Evolutionary conservation across 2,888 invertebrate species (phyloP), one percentile per base, ranked within the genome.

Genomic region (Furcula furcula): DNA sequence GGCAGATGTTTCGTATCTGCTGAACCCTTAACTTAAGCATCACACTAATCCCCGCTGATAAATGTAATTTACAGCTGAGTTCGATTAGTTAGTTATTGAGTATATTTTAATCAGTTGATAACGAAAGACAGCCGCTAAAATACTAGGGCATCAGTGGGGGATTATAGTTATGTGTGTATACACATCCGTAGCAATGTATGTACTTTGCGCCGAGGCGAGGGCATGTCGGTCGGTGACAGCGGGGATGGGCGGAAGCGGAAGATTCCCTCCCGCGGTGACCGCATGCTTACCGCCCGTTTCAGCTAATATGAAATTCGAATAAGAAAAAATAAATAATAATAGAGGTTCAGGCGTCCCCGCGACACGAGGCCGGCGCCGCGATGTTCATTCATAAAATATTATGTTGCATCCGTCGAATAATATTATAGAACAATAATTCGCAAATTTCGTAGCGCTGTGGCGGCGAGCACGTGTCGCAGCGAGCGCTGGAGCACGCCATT

Each of bases 351-450:
- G n/a, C 4, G 22, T 11, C 10, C 9, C 9, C 3, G 21, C 22
- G 11, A 16, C 22, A 11, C 11, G 4, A 6, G 10, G 11, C 11
- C n/a, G 12, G 23, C 23, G 10, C 21, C 21, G 9, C 21, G 21
- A 20, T 6, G 29, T 36, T 48, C 57, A 61, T 63, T 63, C 63
- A 63, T 61, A 49, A 52, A 53, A 42, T 22, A 23, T 23, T 34
- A 46, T 37, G 41, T 55, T 35, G 44, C 55, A 51, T 62, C 53
- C 55, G 50, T 52, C 36, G 28, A 44, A 46, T 29, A 52, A 44
- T 53, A 55, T 57, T 23, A 23, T 23, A 61, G 47, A 49, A 44
- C 35, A 44, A 54, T 52, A 48, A 41, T 26, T 15, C 34, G 39
- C 44, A 32, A 43, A 45, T 47, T 50, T 53, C 23, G 29, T 18